Conservation (phyloP, 2,888 invertebrate genomes). For the Allophyes oxyacanthae region DNA sequence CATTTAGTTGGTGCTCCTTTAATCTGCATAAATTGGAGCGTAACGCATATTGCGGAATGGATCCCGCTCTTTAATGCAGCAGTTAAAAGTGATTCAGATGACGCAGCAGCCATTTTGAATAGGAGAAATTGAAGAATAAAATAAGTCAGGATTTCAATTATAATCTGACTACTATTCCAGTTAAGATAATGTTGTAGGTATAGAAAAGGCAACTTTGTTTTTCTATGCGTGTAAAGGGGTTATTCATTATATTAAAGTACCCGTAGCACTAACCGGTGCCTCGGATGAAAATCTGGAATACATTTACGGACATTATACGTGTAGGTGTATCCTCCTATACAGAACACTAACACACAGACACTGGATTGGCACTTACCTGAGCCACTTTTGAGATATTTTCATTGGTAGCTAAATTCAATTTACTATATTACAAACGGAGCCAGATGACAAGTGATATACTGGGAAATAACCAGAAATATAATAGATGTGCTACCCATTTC, state of each 20-base stretch:
- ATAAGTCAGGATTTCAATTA: constrained; percentile 42
- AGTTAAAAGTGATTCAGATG: constrained; percentile 51
- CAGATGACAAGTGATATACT: constrained; percentile 27
- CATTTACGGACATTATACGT: no score
- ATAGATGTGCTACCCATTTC: constrained; percentile 54
- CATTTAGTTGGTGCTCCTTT: constrained; percentile 45
- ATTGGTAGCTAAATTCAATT: constrained; percentile 27
- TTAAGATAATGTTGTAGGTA: constrained; percentile 24
- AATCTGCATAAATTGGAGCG: constrained; percentile 50
- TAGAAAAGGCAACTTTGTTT: no score
- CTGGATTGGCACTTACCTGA: constrained; percentile 6
- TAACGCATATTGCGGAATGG: constrained; percentile 51
- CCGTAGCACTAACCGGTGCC: no score
- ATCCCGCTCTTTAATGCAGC: constrained; percentile 51
- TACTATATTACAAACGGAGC: constrained; percentile 17
- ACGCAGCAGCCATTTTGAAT: constrained; percentile 47
- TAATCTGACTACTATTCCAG: constrained; percentile 25
- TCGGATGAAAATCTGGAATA: no score
- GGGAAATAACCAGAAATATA: constrained; percentile 25
- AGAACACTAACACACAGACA: background rate
- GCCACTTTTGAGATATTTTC: constrained; percentile 16
- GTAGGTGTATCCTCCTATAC: background rate
- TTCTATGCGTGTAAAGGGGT: no score
- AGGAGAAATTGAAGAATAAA: constrained; percentile 45
- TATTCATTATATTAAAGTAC: no score